phyloP scores from a whole-genome alignment of 2,797 vertebrate genomes.

The Poecilia gillii region DNA sequence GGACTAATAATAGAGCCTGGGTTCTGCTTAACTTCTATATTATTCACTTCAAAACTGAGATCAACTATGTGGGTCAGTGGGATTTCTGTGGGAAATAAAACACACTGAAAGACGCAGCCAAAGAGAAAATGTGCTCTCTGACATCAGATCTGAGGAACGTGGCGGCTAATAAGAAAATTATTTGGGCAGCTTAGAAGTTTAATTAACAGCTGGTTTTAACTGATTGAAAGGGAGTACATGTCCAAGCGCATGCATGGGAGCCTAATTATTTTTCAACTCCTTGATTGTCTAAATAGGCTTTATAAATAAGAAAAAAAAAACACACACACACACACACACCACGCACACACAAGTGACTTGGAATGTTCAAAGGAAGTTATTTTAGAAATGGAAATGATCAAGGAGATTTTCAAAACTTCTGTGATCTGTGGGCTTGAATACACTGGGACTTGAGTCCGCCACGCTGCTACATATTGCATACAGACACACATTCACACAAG shows the following conservation, averaged over 20 bases:
- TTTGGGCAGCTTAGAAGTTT: constrained; percentile 81
- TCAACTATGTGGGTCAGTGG: constrained; percentile 84
- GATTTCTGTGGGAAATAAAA: constrained; percentile 67
- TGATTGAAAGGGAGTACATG: constrained; percentile 80
- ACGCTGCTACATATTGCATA: constrained; percentile 29
- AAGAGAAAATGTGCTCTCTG: constrained; percentile 75
- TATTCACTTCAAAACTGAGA: constrained; percentile 72
- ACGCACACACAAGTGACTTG: constrained; percentile 65
- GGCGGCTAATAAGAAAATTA: constrained; percentile 79
- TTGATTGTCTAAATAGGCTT: constrained; percentile 81
- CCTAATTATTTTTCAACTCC: constrained; percentile 80
- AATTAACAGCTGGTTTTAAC: constrained; percentile 82
- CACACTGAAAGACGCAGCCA: constrained; percentile 55
- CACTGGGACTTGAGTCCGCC: constrained; percentile 58
- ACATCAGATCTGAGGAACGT: constrained; percentile 82
- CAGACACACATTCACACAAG: constrained; percentile 14
- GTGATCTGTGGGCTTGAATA: constrained; percentile 59
- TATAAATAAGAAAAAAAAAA: constrained; percentile 75
- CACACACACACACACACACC: constrained; percentile 26
- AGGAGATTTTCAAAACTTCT: constrained; percentile 65
- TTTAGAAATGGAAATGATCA: constrained; percentile 75
- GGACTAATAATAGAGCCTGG: constrained; percentile 75
- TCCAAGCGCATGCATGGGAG: constrained; percentile 62
- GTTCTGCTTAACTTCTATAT: constrained; percentile 68
- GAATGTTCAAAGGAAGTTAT: constrained; percentile 80